A percentile compares a stretch with the other conserved stretches of the same genome.
These are phyloP conservation scores for Colius striatus DNA, from an alignment of 2,113 vertebrate species.

Conservation along the genomic window DNA sequence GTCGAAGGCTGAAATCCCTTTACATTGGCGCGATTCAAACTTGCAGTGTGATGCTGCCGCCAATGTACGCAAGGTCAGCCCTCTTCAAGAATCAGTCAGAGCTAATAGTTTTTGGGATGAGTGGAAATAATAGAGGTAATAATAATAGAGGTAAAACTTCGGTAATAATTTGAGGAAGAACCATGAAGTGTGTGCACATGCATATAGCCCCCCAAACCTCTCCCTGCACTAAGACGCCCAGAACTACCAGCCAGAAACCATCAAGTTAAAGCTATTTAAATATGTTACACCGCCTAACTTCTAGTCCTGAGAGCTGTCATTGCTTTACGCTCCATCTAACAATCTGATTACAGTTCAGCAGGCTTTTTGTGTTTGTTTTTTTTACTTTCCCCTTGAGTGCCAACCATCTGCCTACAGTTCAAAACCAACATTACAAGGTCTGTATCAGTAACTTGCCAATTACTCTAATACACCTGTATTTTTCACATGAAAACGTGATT, in stretches of 20 bases:
- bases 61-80: slow-evolving; percentile 26
- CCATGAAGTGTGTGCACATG: background rate
- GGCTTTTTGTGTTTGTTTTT: slow-evolving; percentile 24
- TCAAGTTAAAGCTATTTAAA: slow-evolving; percentile 49
- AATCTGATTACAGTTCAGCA: slow-evolving; percentile 54
- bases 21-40: background rate
- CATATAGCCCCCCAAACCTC: background rate
- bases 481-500: background rate
- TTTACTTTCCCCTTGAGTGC: slow-evolving; percentile 39
- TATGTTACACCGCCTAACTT: background rate
- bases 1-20: background rate
- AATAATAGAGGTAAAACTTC: background rate
- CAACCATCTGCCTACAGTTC: slow-evolving; percentile 60
- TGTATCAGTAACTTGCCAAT: background rate
- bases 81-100: background rate
- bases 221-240: background rate
- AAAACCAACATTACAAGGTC: slow-evolving; percentile 7
- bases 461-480: background rate
- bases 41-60: background rate
- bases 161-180: slow-evolving; percentile 36
- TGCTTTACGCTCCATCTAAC: slow-evolving; percentile 53
- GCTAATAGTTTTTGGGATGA: background rate
- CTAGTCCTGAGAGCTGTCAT: slow-evolving; percentile 20
- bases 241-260: slow-evolving; percentile 26
- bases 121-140: too few species aligned